These are phyloP conservation scores for Itoplectis maculator DNA, from an alignment of 2,888 invertebrate genomes.

Conservation along the genomic window DNA sequence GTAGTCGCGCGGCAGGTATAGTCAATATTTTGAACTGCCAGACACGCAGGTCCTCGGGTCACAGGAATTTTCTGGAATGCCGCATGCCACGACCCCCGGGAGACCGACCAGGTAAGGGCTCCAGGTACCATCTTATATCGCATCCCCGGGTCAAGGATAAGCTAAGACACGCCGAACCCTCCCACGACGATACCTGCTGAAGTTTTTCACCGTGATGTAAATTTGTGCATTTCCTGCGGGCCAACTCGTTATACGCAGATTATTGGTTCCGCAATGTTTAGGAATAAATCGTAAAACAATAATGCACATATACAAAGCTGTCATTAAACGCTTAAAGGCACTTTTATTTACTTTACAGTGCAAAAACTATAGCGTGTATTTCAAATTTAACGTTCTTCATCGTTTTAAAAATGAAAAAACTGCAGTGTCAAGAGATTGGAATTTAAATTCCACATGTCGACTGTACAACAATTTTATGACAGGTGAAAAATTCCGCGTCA, in stretches of 20 bases:
- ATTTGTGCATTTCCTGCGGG: slow-evolving; percentile 31
- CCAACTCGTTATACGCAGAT: slow-evolving; percentile 25
- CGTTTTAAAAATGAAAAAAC: too few relatives aligned
- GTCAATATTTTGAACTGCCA: slow-evolving; percentile 75
- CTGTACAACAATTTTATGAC: too few relatives aligned
- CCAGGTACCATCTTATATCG: slow-evolving; percentile 28
- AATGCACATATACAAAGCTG: background rate
- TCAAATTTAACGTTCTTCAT: background rate
- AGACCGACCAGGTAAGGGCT: slow-evolving; percentile 70
- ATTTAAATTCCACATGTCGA: too few relatives aligned
- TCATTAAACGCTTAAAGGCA: background rate
- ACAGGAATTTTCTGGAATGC: slow-evolving; percentile 68
- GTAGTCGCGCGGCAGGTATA: slow-evolving; percentile 56
- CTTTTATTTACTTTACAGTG: background rate
- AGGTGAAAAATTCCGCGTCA: too few relatives aligned
- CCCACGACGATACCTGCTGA: slow-evolving; percentile 29
- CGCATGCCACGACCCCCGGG: slow-evolving; percentile 62
- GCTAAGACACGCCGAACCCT: slow-evolving; percentile 38
- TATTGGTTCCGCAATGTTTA: slow-evolving; percentile 44
- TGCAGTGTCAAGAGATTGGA: too few relatives aligned
- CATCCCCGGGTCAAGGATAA: slow-evolving; percentile 27
- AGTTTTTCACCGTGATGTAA: slow-evolving; percentile 36
- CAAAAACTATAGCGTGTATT: background rate
- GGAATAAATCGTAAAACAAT: slow-evolving; percentile 17
- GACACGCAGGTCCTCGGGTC: slow-evolving; percentile 71